Evolutionary conservation across 2,113 vertebrate genomes (phyloP).

Genomic region (Crocuta crocuta): DNA sequence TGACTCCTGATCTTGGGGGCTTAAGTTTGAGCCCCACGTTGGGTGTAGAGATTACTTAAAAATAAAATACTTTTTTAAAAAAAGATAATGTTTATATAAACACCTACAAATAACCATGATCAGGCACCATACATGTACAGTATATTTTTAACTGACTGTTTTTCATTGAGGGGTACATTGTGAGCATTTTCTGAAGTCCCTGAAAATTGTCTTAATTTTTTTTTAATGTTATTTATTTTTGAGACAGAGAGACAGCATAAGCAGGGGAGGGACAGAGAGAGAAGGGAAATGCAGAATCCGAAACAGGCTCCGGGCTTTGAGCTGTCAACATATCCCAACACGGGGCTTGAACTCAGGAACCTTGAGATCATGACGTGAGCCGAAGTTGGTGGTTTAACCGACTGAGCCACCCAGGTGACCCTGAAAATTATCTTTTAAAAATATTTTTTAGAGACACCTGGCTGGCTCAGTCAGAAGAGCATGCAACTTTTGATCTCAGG

Average conservation of each 20-base stretch:
- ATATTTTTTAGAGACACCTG: background rate
- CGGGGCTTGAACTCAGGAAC: no score
- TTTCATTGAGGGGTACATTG: background rate
- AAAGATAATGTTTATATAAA: background rate
- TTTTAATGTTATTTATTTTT: no score
- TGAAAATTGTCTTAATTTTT: background rate
- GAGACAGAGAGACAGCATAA: no score
- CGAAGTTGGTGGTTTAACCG: no score
- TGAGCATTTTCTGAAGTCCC: background rate
- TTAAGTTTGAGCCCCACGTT: background rate
- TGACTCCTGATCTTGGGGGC: background rate
- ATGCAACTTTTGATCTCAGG: background rate
- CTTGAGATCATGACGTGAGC: no score
- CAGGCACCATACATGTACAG: background rate
- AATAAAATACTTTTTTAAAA: background rate
- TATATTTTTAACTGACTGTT: background rate
- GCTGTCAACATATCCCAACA: no score
- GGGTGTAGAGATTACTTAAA: background rate
- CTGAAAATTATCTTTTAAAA: background rate
- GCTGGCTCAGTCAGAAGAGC: background rate
- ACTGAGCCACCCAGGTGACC: no score
- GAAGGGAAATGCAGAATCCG: no score
- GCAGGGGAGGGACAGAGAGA: no score
- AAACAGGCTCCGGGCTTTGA: no score
- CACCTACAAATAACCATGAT: background rate